Conservation (phyloP, 2,888 invertebrate genomes). For the Amphipyra berbera region DNA sequence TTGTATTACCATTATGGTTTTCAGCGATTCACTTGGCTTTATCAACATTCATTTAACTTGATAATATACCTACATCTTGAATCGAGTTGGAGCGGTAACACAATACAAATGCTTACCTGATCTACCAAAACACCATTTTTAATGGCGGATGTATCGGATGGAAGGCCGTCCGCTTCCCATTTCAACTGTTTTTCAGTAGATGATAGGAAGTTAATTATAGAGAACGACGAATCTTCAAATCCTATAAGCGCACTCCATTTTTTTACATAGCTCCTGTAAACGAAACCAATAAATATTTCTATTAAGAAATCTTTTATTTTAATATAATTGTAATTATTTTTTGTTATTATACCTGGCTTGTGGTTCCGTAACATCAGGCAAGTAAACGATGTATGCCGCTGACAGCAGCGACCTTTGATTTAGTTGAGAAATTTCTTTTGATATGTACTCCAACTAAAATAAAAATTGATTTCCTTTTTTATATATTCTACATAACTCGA, state of each 20-base stretch:
- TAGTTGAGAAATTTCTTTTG: conserved; percentile 91
- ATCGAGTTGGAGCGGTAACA: background rate
- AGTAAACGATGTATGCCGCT: conserved; percentile 94
- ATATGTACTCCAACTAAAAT: conserved; percentile 90
- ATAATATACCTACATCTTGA: no score
- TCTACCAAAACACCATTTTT: conserved; percentile 95
- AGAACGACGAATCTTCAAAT: conserved; percentile 77
- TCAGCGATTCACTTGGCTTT: no score
- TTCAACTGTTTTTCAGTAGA: conserved; percentile 92
- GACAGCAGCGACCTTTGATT: conserved; percentile 92
- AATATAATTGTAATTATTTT: background rate
- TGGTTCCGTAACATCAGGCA: conserved; percentile 93
- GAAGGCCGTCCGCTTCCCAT: conserved; percentile 96
- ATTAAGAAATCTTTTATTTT: no score
- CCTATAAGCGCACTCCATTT: conserved; percentile 87
- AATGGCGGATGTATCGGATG: conserved; percentile 93
- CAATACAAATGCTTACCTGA: conserved; percentile 87
- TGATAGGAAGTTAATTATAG: conserved; percentile 80
- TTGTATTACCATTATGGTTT: no score
- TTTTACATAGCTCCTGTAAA: conserved; percentile 79
- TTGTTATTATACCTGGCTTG: conserved; percentile 85
- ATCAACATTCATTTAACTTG: no score
- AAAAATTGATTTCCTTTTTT: background rate
- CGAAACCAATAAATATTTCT: background rate
- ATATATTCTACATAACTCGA: background rate